Evolutionary conservation across 2,113 vertebrate genomes (phyloP).

Genomic region (Podarcis muralis): DNA sequence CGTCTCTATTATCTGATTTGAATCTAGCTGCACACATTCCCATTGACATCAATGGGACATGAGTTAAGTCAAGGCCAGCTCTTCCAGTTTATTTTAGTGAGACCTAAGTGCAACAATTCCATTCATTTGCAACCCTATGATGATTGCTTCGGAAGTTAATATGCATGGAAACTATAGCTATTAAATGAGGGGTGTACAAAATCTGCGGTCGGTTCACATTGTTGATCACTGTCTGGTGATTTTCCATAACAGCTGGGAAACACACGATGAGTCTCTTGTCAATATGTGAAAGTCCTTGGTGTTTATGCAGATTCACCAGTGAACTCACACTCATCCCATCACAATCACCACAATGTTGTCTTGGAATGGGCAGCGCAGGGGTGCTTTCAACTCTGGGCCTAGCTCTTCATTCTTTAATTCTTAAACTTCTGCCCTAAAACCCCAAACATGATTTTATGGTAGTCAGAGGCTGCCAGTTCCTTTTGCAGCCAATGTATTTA

Average conservation of each 20-base stretch:
- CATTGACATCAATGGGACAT: too few species aligned
- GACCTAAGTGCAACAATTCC: not conserved
- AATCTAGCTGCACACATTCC: too few species aligned
- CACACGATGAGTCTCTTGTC: not conserved
- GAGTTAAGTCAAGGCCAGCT: too few species aligned
- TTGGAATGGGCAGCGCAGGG: not conserved
- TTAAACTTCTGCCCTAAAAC: constrained; percentile 15
- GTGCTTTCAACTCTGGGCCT: not conserved
- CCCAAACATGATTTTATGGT: constrained; percentile 35
- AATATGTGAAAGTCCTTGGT: not conserved
- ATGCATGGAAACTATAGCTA: not conserved
- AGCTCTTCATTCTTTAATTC: not conserved
- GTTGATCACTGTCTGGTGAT: not conserved
- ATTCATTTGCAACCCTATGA: not conserved
- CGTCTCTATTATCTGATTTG: not conserved
- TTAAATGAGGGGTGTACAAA: not conserved
- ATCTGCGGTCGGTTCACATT: not conserved
- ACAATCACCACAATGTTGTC: not conserved
- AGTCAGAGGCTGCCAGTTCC: constrained; percentile 11
- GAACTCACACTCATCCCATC: not conserved
- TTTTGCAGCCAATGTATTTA: not conserved
- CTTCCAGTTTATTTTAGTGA: not conserved
- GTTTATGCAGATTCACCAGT: not conserved
- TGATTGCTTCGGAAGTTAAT: not conserved
- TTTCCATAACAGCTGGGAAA: not conserved